A percentile compares a stretch with the other conserved stretches of the same genome.
phyloP scores from a whole-genome alignment of 2,113 vertebrate genomes.

The Alouatta palliata region DNA sequence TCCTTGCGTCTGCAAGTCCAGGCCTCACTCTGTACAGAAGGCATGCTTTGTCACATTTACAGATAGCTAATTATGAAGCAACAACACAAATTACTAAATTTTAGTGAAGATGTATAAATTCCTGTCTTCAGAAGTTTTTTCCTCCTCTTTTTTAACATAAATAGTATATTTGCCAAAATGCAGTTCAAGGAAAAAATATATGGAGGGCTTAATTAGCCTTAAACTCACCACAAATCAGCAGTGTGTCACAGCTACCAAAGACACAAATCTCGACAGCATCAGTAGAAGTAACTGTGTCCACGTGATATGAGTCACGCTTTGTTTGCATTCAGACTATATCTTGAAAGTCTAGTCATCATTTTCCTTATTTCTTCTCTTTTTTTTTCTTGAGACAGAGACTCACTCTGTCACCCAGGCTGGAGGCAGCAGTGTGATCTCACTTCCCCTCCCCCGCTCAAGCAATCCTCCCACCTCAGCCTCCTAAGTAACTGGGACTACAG shows the following conservation, averaged over 20 bases:
- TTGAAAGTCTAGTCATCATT: not conserved
- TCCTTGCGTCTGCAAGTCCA: not conserved
- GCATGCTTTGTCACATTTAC: not conserved
- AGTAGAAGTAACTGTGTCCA: not conserved
- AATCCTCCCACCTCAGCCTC: no score
- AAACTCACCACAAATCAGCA: not conserved
- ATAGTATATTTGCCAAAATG: not conserved
- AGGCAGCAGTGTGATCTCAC: no score
- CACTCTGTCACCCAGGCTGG: no score
- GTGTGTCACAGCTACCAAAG: not conserved
- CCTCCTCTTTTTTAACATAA: not conserved
- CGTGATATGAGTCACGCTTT: not conserved
- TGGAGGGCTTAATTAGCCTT: not conserved
- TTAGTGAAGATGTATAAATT: not conserved
- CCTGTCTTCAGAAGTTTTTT: not conserved
- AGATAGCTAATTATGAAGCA: not conserved
- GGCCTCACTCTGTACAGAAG: not conserved
- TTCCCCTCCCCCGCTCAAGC: no score
- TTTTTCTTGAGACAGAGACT: not conserved
- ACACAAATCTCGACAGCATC: not conserved
- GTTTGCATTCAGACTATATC: not conserved
- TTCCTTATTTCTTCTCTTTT: not conserved
- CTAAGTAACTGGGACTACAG: no score
- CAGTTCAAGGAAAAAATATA: not conserved
- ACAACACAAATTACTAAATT: not conserved